phyloP scores from a whole-genome alignment of 2,888 invertebrate genomes.

The Cremastobaeus sp. region DNA sequence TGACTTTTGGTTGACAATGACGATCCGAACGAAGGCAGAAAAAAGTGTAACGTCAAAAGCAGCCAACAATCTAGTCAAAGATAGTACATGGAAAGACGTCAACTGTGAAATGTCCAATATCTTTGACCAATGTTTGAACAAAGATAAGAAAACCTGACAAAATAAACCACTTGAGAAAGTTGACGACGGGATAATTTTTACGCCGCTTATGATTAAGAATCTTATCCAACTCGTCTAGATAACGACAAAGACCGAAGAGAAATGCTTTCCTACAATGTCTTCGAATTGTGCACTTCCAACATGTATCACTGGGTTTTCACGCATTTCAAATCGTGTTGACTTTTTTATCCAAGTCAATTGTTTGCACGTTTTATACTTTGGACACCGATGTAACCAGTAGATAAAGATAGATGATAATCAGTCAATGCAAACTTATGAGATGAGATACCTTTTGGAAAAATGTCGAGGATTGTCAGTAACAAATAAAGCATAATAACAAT shows the following conservation, averaged over 20 bases:
- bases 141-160: constrained; percentile 70
- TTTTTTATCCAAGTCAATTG: no score
- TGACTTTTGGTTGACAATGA: no score
- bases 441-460: no score
- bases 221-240: constrained; percentile 71
- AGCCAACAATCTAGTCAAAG: constrained; percentile 50
- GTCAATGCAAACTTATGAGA: no score
- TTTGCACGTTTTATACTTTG: no score
- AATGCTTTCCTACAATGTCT: constrained; percentile 55
- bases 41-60: constrained; percentile 12
- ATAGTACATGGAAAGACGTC: constrained; percentile 44
- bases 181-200: constrained; percentile 70
- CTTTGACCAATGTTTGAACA: constrained; percentile 72
- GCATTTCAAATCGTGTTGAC: no score
- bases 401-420: no score
- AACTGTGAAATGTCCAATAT: constrained; percentile 68
- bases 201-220: constrained; percentile 69
- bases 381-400: no score
- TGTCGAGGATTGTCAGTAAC: no score
- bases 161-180: constrained; percentile 76
- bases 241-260: constrained; percentile 62
- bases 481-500: no score
- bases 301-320: constrained; percentile 5
- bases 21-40: no score
- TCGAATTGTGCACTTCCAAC: constrained; percentile 24